Evolutionary conservation across 2,888 invertebrate species (phyloP).

Genomic region (Spodoptera littoralis): DNA sequence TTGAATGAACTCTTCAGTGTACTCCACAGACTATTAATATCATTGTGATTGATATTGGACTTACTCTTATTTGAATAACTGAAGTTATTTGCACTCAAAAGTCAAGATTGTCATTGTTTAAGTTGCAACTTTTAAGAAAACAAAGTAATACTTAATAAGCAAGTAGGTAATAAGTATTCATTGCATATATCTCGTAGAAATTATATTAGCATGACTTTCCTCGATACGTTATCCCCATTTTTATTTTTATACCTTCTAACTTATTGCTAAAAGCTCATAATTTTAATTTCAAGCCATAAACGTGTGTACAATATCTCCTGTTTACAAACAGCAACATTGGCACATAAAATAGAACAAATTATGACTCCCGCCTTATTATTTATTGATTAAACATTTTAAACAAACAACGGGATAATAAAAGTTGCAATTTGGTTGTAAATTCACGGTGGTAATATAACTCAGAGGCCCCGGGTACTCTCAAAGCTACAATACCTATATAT

Average conservation of each 20-base stretch:
- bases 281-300: too few species aligned
- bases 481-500: not conserved
- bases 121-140: too few species aligned
- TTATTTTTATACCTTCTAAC: too few species aligned
- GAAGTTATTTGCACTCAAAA: too few species aligned
- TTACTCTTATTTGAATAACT: too few species aligned
- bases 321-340: slow-evolving; percentile 8
- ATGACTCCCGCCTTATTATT: slow-evolving; percentile 24
- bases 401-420: slow-evolving; percentile 35
- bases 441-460: slow-evolving; percentile 32
- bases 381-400: slow-evolving; percentile 45
- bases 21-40: slow-evolving; percentile 4
- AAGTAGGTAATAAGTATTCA: too few species aligned
- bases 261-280: too few species aligned
- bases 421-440: slow-evolving; percentile 37
- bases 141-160: too few species aligned
- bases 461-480: not conserved
- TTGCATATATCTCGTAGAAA: too few species aligned
- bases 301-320: not conserved
- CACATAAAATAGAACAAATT: slow-evolving; percentile 24
- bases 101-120: too few species aligned
- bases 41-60: not conserved
- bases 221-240: too few species aligned
- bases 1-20: slow-evolving; percentile 14
- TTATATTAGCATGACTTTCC: too few species aligned